A percentile compares a stretch with the other conserved stretches of the same genome.
Conservation (phyloP, 2,888 invertebrate species). For the Coenonympha arcania region DNA sequence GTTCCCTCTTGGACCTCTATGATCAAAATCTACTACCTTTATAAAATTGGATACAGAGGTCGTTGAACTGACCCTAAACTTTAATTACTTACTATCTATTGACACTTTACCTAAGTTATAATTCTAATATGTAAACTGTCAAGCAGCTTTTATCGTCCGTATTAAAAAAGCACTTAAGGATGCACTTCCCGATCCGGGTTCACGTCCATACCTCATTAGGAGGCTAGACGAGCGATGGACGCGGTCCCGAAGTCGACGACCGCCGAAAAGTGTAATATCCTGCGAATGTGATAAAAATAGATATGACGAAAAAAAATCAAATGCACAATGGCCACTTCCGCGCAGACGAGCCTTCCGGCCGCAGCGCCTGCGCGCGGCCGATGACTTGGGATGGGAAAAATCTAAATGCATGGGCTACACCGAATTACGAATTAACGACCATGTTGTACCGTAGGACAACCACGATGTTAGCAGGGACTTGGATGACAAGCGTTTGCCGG, state of each 20-base stretch:
- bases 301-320: slow-evolving; percentile 45
- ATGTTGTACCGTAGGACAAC: slow-evolving; percentile 35
- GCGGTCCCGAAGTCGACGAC: slow-evolving; percentile 28
- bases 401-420: slow-evolving; percentile 49
- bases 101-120: too few species aligned
- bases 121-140: too few species aligned
- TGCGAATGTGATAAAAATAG: slow-evolving; percentile 62
- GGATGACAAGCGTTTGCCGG: too few species aligned
- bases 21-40: too few species aligned
- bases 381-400: slow-evolving; percentile 46
- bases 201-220: slow-evolving; percentile 17
- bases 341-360: slow-evolving; percentile 58
- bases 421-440: slow-evolving; percentile 56
- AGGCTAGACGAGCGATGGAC: slow-evolving; percentile 28
- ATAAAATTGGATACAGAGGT: too few species aligned
- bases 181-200: slow-evolving; percentile 1
- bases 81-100: too few species aligned
- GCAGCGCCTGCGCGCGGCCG: slow-evolving; percentile 42
- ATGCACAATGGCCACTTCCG: slow-evolving; percentile 62
- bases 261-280: slow-evolving; percentile 54
- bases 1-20: too few species aligned
- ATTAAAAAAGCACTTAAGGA: neutral
- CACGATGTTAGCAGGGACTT: neutral
- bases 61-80: too few species aligned
- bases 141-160: neutral